A percentile compares a stretch with the other conserved stretches of the same genome.
Conservation (phyloP, 2,888 invertebrate genomes). For the Beris morrisii region DNA sequence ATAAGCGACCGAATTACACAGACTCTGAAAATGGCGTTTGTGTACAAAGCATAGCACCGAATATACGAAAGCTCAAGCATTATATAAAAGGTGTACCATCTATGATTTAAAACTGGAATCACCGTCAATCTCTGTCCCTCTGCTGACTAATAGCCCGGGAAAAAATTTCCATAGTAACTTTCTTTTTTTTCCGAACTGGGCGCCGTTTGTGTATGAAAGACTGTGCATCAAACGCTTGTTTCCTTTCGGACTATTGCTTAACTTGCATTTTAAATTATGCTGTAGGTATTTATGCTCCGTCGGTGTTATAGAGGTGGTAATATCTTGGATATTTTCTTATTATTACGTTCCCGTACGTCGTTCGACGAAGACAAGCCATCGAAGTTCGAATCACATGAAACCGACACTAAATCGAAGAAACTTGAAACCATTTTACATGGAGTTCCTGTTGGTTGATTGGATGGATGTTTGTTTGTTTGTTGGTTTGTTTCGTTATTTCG, state of each 20-base stretch:
- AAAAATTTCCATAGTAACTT: no score
- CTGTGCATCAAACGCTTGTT: neutral
- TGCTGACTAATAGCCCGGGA: no score
- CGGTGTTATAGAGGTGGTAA: neutral
- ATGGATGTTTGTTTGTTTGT: no score
- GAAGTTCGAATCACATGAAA: neutral
- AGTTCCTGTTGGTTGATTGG: neutral
- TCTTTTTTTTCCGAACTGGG: no score
- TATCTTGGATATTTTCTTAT: neutral
- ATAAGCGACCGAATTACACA: no score
- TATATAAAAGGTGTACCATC: no score
- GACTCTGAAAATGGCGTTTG: no score
- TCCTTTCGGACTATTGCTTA: constrained; percentile 12
- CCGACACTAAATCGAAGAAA: constrained; percentile 8
- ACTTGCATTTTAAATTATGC: constrained; percentile 3
- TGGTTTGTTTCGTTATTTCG: no score
- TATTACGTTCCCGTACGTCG: neutral
- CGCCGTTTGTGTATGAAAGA: constrained; percentile 1
- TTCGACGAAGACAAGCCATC: constrained; percentile 5
- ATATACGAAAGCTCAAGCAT: no score
- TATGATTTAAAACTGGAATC: no score
- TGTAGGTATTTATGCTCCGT: neutral
- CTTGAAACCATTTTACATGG: constrained; percentile 22
- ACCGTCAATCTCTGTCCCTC: no score
- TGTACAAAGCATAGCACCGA: no score